Percentiles rank a stretch among this genome's conserved stretches.
These are phyloP conservation scores for Lathronympha strigana DNA, from an alignment of 2,888 invertebrate species.

Conservation along the genomic window DNA sequence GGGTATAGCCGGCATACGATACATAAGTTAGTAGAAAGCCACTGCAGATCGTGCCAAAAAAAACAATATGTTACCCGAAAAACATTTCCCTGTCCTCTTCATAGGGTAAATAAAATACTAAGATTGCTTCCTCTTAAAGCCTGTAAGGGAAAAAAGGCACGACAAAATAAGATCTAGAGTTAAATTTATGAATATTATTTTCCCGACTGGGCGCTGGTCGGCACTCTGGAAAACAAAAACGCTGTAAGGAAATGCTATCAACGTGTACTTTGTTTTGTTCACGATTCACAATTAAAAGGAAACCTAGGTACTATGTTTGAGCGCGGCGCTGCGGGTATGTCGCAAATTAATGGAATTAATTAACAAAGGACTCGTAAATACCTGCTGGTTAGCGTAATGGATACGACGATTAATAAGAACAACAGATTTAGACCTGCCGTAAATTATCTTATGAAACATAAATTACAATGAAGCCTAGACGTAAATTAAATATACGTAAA, in stretches of 20 bases:
- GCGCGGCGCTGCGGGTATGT: conserved; percentile 7
- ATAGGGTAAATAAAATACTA: too few relatives aligned
- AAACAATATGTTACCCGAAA: too few relatives aligned
- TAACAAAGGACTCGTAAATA: conserved; percentile 14
- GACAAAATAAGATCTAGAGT: background rate
- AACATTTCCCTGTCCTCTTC: too few relatives aligned
- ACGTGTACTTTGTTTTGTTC: background rate
- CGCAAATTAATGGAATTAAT: conserved; percentile 26
- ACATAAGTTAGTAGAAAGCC: too few relatives aligned
- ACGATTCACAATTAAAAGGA: conserved; percentile 28
- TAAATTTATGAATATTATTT: background rate
- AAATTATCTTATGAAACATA: background rate
- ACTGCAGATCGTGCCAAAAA: too few relatives aligned
- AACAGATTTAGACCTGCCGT: background rate
- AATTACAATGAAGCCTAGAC: background rate
- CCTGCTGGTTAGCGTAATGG: background rate
- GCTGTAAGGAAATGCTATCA: background rate
- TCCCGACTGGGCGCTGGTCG: background rate
- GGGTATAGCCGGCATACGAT: too few relatives aligned
- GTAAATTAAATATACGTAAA: too few relatives aligned
- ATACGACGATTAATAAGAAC: conserved; percentile 8
- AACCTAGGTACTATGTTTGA: conserved; percentile 24
- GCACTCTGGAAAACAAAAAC: background rate
- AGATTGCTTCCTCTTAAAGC: too few relatives aligned
- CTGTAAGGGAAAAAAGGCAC: too few relatives aligned